These are phyloP conservation scores for Anguilla marmorata DNA, from an alignment of 2,797 vertebrate species.

Conservation along the genomic window DNA sequence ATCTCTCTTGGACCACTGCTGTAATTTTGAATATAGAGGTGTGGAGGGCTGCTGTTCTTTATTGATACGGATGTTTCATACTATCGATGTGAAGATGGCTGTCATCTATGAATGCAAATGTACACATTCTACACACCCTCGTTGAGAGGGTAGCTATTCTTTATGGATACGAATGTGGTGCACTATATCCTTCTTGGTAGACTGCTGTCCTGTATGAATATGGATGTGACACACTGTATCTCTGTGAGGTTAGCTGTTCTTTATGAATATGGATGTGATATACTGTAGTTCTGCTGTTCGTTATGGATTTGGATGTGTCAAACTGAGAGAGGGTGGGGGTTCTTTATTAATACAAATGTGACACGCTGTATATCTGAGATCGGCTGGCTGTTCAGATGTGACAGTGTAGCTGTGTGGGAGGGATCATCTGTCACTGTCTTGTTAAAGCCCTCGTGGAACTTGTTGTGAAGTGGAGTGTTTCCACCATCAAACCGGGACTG, in stretches of 20 bases:
- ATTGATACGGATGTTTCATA: background rate
- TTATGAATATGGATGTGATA: background rate
- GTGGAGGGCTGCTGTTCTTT: background rate
- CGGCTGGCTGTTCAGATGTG: background rate
- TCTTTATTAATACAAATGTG: background rate
- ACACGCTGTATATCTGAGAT: background rate
- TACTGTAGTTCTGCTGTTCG: background rate
- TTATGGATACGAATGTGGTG: background rate
- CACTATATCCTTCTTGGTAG: background rate
- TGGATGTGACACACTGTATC: background rate
- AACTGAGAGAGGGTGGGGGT: background rate
- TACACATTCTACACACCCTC: too few relatives aligned
- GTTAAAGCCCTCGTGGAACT: background rate
- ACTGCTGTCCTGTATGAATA: background rate
- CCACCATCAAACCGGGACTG: background rate
- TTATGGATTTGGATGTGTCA: background rate
- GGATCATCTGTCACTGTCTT: constrained; percentile 10
- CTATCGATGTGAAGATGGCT: background rate
- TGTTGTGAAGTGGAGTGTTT: constrained; percentile 8
- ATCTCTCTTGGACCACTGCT: background rate
- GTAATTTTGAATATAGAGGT: background rate
- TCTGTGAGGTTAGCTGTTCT: background rate
- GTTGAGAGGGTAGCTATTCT: background rate
- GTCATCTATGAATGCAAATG: background rate
- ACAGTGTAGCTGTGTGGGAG: background rate